Base-by-base conservation (phyloP, 2,797 vertebrate species). In the Bovichtus variegatus region DNA sequence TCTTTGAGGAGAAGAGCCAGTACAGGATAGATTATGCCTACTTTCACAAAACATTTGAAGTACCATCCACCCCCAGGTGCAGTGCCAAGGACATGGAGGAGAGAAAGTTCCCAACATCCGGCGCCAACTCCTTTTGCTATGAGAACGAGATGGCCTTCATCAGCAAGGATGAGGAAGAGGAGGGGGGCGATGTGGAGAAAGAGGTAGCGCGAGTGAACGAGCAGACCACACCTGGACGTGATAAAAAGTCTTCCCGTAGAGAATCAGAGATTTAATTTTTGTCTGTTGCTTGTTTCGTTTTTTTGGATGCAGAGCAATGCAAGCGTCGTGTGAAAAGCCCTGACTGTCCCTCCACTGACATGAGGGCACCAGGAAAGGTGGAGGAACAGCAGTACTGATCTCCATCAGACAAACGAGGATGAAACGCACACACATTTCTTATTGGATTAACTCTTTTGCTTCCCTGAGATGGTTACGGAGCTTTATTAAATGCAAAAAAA, bases 21-120 rank as follows among this genome's bases (percentile, higher is more conserved):
- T 99, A 98, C 86, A 96, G 97, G 93, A 97, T 99, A 74, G 98
- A 99, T 91, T 99, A 98, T 41, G 94, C 97, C 0, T 97, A 97
- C 86, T 99, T 99, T 88, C 97, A 99, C 89, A 98, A 98, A 94
- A 99, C 98, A 44, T 98, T 97, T 0, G 97, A 99, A 91, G 98
- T 98, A 63, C 96, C 97, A 0, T 97, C 97, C 49, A 99, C 97
- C 0, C 98, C 98, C 1, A 94, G 95, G 0, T 99, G 97, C 92
- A 99, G 98, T 5, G 97, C 97, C 87, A 98, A 97, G 94, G 98
- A 99, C 91, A 95, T 99, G 90, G 96, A 97, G 41, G 97, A 97
- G 85, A 97, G 95, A 87, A 98, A 98, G 83, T 97, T 97, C 76
- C 90, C 96, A 3, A 91, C 96, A 13, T 96, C 97, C 16, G 95